phyloP scores from a whole-genome alignment of 2,888 invertebrate genomes.

The Parnassius apollo region DNA sequence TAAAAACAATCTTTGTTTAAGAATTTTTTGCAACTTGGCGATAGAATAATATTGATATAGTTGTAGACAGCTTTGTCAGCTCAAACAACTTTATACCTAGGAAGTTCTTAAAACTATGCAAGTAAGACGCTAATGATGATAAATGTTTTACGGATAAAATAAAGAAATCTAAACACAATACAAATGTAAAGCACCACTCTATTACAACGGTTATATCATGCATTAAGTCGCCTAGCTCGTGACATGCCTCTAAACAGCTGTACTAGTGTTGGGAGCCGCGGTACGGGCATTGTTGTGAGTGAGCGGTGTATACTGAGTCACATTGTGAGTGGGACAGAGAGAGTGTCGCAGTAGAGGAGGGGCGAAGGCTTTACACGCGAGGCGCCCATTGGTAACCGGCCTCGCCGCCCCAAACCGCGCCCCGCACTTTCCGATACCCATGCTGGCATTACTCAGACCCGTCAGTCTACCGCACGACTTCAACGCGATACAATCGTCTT shows the following conservation, averaged over 20 bases:
- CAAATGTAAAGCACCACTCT: slow-evolving; percentile 33
- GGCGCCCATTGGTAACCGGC: slow-evolving; percentile 51
- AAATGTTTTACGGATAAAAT: neutral
- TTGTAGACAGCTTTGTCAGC: too few relatives aligned
- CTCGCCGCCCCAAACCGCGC: slow-evolving; percentile 49
- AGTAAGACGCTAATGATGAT: neutral
- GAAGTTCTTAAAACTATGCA: too few relatives aligned
- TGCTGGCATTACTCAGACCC: slow-evolving; percentile 49
- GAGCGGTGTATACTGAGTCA: slow-evolving; percentile 40
- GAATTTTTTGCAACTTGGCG: too few relatives aligned
- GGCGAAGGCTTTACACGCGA: slow-evolving; percentile 62
- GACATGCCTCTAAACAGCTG: slow-evolving; percentile 71
- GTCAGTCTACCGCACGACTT: slow-evolving; percentile 73
- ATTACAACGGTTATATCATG: slow-evolving; percentile 66
- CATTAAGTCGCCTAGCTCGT: slow-evolving; percentile 50
- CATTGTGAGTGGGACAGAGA: slow-evolving; percentile 47
- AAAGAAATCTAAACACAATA: slow-evolving; percentile 7
- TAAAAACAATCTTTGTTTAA: too few relatives aligned
- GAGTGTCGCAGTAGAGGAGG: slow-evolving; percentile 49
- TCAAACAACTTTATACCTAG: too few relatives aligned
- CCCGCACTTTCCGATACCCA: slow-evolving; percentile 58
- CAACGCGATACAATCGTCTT: slow-evolving; percentile 71
- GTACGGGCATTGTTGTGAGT: slow-evolving; percentile 52
- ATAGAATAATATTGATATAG: too few relatives aligned
- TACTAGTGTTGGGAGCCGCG: slow-evolving; percentile 51